Percentiles rank a stretch among this genome's conserved stretches.
Evolutionary conservation across 2,888 invertebrate species (phyloP).

Genomic region (Nomada fucata): DNA sequence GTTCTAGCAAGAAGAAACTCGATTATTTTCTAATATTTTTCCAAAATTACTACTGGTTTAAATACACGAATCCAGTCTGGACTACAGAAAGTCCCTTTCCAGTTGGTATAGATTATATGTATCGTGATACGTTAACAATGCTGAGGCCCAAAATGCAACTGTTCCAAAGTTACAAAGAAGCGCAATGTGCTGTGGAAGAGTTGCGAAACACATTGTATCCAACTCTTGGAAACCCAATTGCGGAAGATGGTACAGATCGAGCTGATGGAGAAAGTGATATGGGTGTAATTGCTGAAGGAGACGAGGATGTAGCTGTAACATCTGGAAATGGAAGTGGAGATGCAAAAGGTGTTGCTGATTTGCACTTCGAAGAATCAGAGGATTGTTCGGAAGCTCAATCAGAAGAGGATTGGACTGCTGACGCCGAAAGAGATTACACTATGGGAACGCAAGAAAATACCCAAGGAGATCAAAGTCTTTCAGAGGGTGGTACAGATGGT

Average conservation of each 20-base stretch:
- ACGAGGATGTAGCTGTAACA: slow-evolving; percentile 77
- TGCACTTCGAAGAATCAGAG: slow-evolving; percentile 82
- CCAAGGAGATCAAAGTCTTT: slow-evolving; percentile 82
- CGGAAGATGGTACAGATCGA: slow-evolving; percentile 76
- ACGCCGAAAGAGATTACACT: slow-evolving; percentile 79
- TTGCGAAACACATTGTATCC: slow-evolving; percentile 89
- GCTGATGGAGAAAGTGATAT: slow-evolving; percentile 85
- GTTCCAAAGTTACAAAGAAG: slow-evolving; percentile 91
- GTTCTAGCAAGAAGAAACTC: slow-evolving; percentile 94
- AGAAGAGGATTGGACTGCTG: slow-evolving; percentile 81
- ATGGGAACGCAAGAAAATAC: slow-evolving; percentile 81
- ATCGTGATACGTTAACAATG: slow-evolving; percentile 92
- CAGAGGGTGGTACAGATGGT: slow-evolving; percentile 81
- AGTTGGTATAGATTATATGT: slow-evolving; percentile 94
- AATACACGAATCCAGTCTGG: slow-evolving; percentile 91
- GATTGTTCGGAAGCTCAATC: slow-evolving; percentile 82
- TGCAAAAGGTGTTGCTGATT: slow-evolving; percentile 77
- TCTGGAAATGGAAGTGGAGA: slow-evolving; percentile 79
- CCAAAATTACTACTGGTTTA: slow-evolving; percentile 97
- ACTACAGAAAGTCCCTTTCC: slow-evolving; percentile 91
- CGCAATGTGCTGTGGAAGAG: slow-evolving; percentile 92
- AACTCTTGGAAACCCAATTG: slow-evolving; percentile 85
- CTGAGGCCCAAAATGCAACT: slow-evolving; percentile 93
- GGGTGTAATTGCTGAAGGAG: slow-evolving; percentile 85
- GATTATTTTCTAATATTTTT: slow-evolving; percentile 97